Base-by-base conservation (phyloP, 2,888 invertebrate species). In the Leptinotarsa haldemani region DNA sequence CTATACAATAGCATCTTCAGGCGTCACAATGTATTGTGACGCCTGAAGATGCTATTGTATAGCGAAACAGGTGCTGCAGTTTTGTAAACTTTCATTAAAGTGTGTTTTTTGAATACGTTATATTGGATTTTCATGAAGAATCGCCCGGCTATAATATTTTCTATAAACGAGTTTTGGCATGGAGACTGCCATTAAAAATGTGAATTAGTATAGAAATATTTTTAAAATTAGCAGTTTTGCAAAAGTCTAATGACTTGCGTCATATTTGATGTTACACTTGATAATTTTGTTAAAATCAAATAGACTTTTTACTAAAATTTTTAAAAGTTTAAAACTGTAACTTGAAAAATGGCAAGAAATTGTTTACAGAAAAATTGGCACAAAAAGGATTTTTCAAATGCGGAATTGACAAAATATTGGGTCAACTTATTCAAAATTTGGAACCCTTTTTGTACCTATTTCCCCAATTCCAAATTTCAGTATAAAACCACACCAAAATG, bases 281-380 rank as follows among this genome's bases (percentile, higher is more conserved):
- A 69, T 50, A 65, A 69, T 65, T 73, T 70, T 18, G 61, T 48
- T 65, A 48, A 50, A 16, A 30, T 65, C 58, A 40, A 30, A 30
- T 48, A 2, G 18, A 18, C 18, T 53, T 58, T 61, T 53, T n/a
- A 61, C 71, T 65, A 74, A 74, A 74, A 22, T 76, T 71, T 75
- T 67, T 74, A 70, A 71, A 65, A 53, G 61, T 73, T 69, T 76
- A 77, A 78, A 78, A 75, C 48, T 74, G 77, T 74, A 77, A 75
- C 75, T 77, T 78, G 68, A 78, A 78, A 79, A 74, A 79, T 78
- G 78, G 75, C 78, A 73, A 71, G 67, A 77, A 69, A 71, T 68
- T 64, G 12, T 50, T 48, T n/a, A 52, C 67, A 9, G 46, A 52
- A 65, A 70, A 73, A 73, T 22, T 58, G 46, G 70, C 70, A 73